Evolutionary conservation across 2,888 invertebrate species (phyloP), one percentile per base, ranked within the genome.

Genomic region (Alentia gelatinosa): DNA sequence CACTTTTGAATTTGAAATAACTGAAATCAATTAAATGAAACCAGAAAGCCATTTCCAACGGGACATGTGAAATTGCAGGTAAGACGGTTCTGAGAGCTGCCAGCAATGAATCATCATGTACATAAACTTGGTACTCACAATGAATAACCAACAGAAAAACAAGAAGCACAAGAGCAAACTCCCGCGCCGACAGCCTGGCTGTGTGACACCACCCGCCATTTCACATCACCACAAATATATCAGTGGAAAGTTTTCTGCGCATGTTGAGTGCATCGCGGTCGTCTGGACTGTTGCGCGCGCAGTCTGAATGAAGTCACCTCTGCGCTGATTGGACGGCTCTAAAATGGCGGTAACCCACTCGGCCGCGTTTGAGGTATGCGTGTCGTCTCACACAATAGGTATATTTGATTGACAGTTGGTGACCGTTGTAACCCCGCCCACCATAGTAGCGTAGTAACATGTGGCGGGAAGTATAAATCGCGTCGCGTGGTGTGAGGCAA

Each of bases 231-330:
- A n/a, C 30, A 68, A 68, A 12, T 30, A 30, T 68, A 68, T 30
- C 68, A 68, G 68, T 68, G 68, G 68, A 68, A 68, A 68, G 30
- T 68, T 68, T 68, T 68, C 68, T 30, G 7, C 68, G 68, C 12
- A 30, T 26, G 33, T 68, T 30, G 68, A 30, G 68, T n/a, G n/a
- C n/a, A n/a, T n/a, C n/a, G n/a, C n/a, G n/a, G n/a, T n/a, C n/a
- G n/a, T n/a, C n/a, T n/a, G 30, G 68, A 15, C 68, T 68, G n/a
- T n/a, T n/a, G 68, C 68, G 68, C 68, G 68, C 68, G 68, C 68
- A 68, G n/a, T 30, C n/a, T 68, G 33, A 68, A 26, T 68, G 68
- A 26, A 26, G 56, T 12, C 68, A 30, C 3, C 1, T 3, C 26
- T 26, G 5, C 30, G 26, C 68, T 68, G 68, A 68, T 68, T 68